Conservation (phyloP, 2,113 vertebrate species). For the Puma concolor region DNA sequence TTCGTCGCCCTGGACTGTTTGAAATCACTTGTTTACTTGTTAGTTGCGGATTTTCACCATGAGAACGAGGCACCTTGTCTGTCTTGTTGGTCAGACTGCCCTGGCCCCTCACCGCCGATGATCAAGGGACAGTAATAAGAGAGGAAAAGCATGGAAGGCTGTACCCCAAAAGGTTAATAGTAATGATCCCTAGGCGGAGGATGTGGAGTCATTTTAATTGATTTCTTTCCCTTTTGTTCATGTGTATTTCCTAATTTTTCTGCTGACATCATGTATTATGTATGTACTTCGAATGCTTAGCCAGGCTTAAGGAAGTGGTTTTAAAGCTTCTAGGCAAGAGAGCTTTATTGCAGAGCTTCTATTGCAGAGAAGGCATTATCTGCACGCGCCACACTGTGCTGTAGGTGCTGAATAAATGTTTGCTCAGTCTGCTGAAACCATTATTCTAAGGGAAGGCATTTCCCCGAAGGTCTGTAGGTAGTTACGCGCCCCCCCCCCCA, state of each 20-base stretch:
- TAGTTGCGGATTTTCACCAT: background rate
- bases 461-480: background rate
- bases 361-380: background rate
- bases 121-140: background rate
- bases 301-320: background rate
- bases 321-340: background rate
- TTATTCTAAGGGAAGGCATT: background rate
- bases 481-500: background rate
- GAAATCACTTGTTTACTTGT: background rate
- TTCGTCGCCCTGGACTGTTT: background rate
- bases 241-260: background rate
- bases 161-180: background rate
- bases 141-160: background rate
- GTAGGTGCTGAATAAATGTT: background rate
- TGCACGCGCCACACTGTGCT: fast-evolving
- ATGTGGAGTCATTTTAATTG: background rate
- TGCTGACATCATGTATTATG: background rate
- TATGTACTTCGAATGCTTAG: background rate
- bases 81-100: background rate
- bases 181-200: background rate
- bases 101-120: background rate
- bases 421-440: background rate
- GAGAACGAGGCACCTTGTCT: background rate
- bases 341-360: background rate
- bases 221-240: background rate